Evolutionary conservation across 2,888 invertebrate genomes (phyloP).

Genomic region (Zygogramma bicolorata): DNA sequence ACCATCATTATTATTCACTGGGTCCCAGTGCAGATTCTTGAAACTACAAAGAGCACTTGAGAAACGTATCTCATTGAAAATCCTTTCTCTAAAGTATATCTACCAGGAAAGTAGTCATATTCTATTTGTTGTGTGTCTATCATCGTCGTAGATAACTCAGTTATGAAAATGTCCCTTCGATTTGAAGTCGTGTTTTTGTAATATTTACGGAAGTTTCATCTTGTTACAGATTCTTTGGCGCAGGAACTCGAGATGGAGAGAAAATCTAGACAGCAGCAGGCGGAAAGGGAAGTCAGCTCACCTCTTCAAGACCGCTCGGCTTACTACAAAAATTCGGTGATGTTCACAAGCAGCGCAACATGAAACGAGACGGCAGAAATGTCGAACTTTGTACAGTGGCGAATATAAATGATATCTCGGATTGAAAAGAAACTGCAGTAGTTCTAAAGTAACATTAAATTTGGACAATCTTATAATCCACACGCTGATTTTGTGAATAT

Average conservation of each 20-base stretch:
- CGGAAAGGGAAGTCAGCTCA: conserved; percentile 88
- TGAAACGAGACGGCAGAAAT: conserved; percentile 59
- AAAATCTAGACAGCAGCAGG: conserved; percentile 82
- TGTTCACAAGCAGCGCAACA: conserved; percentile 91
- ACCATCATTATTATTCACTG: no score
- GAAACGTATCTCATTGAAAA: no score
- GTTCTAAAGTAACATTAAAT: not conserved
- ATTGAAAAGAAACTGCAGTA: not conserved
- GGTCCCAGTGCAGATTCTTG: no score
- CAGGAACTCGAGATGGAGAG: conserved; percentile 91
- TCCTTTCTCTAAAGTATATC: no score
- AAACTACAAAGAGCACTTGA: no score
- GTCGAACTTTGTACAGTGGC: conserved; percentile 18
- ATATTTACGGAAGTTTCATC: not conserved
- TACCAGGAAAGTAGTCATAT: no score
- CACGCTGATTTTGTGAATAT: no score
- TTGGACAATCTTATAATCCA: no score
- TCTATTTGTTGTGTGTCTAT: no score
- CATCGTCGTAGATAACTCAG: no score
- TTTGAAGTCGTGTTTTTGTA: not conserved
- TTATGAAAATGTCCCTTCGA: not conserved
- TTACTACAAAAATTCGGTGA: conserved; percentile 91
- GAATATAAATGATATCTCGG: not conserved
- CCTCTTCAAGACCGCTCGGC: conserved; percentile 84
- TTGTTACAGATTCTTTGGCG: conserved; percentile 80